Percentiles rank a stretch among this genome's conserved stretches.
Conservation (phyloP, 2,113 vertebrate species). For the Crotophaga sulcirostris region DNA sequence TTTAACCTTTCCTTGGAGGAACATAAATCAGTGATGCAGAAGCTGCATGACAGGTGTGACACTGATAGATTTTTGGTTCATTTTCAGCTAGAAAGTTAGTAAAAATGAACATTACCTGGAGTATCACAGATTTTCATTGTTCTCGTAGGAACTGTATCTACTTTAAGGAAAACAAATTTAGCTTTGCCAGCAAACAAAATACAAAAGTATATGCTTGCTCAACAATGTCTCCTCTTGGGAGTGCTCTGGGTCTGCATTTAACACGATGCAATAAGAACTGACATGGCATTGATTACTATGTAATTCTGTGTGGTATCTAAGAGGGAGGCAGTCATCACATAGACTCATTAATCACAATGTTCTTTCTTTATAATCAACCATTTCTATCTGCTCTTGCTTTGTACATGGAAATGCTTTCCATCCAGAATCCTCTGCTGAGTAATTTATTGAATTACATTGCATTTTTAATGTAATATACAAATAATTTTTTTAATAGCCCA, state of each 20-base stretch:
- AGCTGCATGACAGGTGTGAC: not conserved
- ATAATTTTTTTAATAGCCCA: not conserved
- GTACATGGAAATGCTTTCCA: not conserved
- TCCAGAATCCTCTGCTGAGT: not conserved
- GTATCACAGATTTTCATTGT: not conserved
- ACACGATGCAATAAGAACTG: not conserved
- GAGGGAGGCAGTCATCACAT: not conserved
- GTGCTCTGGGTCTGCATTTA: not conserved
- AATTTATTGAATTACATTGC: not conserved
- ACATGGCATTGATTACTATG: not conserved
- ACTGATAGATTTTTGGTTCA: constrained; percentile 7
- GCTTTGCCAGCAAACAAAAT: not conserved
- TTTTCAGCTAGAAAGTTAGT: not conserved
- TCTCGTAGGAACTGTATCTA: not conserved
- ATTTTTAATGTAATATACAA: not conserved
- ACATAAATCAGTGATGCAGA: not conserved
- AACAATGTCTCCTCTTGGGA: not conserved
- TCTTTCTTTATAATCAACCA: not conserved
- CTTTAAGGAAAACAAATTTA: not conserved
- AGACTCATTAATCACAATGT: not conserved
- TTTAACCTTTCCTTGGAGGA: constrained; percentile 5
- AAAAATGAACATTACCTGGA: not conserved
- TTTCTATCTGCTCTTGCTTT: not conserved
- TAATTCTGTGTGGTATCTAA: not conserved
- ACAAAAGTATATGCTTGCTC: not conserved